Percentiles rank a stretch among this genome's conserved stretches.
phyloP scores from a whole-genome alignment of 2,797 vertebrate species.

The Macroramphosus scolopax region DNA sequence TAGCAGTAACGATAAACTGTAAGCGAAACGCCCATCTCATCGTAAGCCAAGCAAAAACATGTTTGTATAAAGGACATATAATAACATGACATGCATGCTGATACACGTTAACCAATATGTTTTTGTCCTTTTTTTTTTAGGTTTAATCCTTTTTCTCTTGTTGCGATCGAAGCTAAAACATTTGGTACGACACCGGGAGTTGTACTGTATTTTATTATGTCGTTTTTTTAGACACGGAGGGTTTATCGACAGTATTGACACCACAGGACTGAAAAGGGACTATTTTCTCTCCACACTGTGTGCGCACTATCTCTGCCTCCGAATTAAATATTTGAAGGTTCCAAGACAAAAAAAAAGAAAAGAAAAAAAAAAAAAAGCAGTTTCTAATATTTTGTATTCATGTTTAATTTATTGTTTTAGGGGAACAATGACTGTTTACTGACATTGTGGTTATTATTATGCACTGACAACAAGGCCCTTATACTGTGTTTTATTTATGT shows the following conservation, averaged over 20 bases:
- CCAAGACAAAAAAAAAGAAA: too few relatives aligned
- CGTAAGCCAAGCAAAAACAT: slow-evolving; percentile 38
- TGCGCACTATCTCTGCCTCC: slow-evolving; percentile 70
- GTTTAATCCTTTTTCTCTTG: slow-evolving; percentile 35
- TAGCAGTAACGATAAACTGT: slow-evolving; percentile 65
- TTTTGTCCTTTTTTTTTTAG: slow-evolving; percentile 37
- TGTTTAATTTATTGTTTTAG: slow-evolving; percentile 65
- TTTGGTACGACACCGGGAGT: slow-evolving; percentile 56
- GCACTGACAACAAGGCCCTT: slow-evolving; percentile 74
- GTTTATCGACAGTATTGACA: slow-evolving; percentile 52
- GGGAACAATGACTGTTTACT: slow-evolving; percentile 63
- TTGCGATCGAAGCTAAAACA: slow-evolving; percentile 44
- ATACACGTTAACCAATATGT: slow-evolving; percentile 39
- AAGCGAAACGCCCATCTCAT: slow-evolving; percentile 38
- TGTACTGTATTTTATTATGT: slow-evolving; percentile 57
- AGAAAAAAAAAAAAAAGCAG: slow-evolving; percentile 33
- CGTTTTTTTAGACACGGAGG: slow-evolving; percentile 49
- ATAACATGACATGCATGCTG: slow-evolving; percentile 54
- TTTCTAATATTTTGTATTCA: slow-evolving; percentile 71
- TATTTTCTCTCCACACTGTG: slow-evolving; percentile 67
- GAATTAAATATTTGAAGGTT: slow-evolving; percentile 58
- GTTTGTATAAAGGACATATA: slow-evolving; percentile 50
- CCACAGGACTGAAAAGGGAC: slow-evolving; percentile 47
- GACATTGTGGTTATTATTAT: slow-evolving; percentile 70
- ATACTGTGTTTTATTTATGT: slow-evolving; percentile 70